Conservation (phyloP, 1,140 invertebrate genomes). For the Eulimnadia texana region DNA sequence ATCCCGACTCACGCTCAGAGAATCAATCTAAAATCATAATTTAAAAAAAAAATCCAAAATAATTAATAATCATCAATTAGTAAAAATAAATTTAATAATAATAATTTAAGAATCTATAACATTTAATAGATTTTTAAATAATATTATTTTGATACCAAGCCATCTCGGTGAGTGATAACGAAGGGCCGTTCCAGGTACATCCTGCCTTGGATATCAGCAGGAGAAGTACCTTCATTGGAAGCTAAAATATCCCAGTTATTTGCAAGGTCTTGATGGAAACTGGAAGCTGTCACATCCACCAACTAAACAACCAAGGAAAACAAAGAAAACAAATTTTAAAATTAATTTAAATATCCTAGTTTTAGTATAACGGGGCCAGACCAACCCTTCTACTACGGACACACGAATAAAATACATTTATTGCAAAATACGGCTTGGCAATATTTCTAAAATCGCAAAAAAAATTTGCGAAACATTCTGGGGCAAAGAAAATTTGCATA, state of each 20-base stretch:
- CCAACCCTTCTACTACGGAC: no score
- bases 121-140: background rate
- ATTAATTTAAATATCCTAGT: no score
- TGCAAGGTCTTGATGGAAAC: constrained; percentile 1
- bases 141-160: constrained; percentile 6
- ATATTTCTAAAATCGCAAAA: no score
- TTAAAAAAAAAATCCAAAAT: background rate
- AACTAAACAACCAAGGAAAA: constrained; percentile 4
- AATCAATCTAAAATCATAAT: constrained; percentile 7
- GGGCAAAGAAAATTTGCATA: no score
- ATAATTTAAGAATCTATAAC: background rate
- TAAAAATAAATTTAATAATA: background rate
- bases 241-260: constrained; percentile 1
- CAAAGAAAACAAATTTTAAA: background rate
- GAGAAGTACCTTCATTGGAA: background rate
- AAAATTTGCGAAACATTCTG: no score
- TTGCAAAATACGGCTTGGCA: no score
- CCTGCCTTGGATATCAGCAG: background rate
- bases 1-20: constrained; percentile 6
- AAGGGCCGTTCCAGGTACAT: constrained; percentile 9
- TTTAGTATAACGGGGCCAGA: no score
- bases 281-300: constrained; percentile 6
- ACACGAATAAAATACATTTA: no score
- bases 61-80: background rate
- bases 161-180: constrained; percentile 7